phyloP scores from a whole-genome alignment of 2,113 vertebrate genomes.

The Lepidothrix coronata region DNA sequence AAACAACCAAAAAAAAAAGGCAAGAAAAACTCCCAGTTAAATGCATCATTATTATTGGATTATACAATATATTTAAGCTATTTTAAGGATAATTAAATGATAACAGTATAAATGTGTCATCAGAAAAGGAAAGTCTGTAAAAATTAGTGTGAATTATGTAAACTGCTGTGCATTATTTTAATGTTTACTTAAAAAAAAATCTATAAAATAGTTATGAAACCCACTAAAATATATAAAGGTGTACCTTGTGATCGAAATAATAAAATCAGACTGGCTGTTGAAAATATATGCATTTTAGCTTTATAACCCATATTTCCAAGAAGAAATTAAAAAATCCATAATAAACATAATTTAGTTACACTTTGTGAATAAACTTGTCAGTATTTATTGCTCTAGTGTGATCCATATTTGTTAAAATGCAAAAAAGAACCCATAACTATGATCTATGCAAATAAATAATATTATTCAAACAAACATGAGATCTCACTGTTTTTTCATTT shows the following conservation, averaged over 20 bases:
- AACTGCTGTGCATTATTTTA: background rate
- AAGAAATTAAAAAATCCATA: background rate
- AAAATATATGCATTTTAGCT: background rate
- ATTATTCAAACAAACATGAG: background rate
- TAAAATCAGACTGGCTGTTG: background rate
- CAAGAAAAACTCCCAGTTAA: background rate
- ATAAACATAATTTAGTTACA: background rate
- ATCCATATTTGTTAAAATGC: background rate
- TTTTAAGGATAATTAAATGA: background rate
- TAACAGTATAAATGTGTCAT: background rate
- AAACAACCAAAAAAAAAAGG: background rate
- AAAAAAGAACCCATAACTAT: background rate
- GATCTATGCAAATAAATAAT: background rate
- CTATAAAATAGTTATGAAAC: background rate
- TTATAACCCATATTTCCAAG: background rate
- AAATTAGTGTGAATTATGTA: background rate
- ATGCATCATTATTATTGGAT: background rate
- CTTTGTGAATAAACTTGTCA: background rate
- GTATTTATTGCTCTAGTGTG: background rate
- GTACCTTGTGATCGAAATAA: background rate
- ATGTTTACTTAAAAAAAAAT: background rate
- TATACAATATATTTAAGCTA: background rate
- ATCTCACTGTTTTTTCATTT: background rate
- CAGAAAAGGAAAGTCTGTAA: background rate
- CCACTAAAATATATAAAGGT: background rate